Base-by-base conservation (phyloP, 2,797 vertebrate genomes). In the Pelobates cultripes region DNA sequence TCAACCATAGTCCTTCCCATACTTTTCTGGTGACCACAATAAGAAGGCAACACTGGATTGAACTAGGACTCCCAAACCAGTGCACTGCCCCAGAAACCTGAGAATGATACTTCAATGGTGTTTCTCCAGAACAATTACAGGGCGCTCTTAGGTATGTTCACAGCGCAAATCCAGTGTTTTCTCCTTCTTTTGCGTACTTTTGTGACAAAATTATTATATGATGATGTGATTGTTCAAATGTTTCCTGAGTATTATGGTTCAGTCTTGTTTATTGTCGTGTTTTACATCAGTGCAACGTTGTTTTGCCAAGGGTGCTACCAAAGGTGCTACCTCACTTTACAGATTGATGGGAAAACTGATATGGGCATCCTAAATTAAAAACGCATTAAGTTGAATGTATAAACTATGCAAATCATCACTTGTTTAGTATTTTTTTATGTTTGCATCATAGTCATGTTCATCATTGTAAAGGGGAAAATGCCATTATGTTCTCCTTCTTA, bases 371-470 rank as follows among this genome's bases (percentile, higher is more conserved):
- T 71, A 3, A 63, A 71, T 79, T 84, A 86, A 28, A 80, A 69
- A 86, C 86, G 87, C 87, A 90, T 91, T 86, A 86, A 91, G 89
- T 88, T 92, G 92, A 93, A 93, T 93, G 91, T 91, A 91, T 86
- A 88, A 94, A 92, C 94, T 95, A 95, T 95, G 94, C 94, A 94
- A 94, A 90, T 83, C 86, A 84, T 89, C 75, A 90, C 89, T 40
- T 74, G 61, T 81, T 60, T 28, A 4, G 9, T 8, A 14, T 70
- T 43, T 61, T 66, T n/a, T 72, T 69, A 78, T 69, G 8, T 79
- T 43, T 81, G 88, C 71, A 86, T 47, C 40, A 15, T 14, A 17
- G 7, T 75, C 61, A 15, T 64, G 87, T 89, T 86, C 75, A 85
- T 94, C 10, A 5, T 51, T 51, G 47, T 51, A 6, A 51, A 51